A percentile compares a stretch with the other conserved stretches of the same genome.
Conservation (phyloP, 2,888 invertebrate species). For the Sminthurides aquaticus region DNA sequence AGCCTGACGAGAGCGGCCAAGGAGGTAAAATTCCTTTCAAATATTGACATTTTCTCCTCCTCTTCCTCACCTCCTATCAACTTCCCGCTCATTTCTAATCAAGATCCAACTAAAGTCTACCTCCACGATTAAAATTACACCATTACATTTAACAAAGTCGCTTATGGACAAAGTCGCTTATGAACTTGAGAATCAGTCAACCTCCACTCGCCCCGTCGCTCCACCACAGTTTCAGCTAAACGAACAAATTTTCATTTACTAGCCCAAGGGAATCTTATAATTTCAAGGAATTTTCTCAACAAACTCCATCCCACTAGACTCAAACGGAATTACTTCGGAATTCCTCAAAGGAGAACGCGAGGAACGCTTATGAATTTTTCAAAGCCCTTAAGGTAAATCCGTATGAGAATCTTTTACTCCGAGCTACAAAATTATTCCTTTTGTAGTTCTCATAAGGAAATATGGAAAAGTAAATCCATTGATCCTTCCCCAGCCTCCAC, state of each 20-base stretch:
- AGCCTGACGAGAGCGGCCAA: not conserved
- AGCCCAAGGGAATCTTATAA: not conserved
- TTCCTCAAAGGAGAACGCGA: not conserved
- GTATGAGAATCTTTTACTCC: not conserved
- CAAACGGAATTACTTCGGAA: too few relatives aligned
- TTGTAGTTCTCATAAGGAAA: not conserved
- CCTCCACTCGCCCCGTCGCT: too few relatives aligned
- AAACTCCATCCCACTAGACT: too few relatives aligned
- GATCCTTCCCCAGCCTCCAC: slow-evolving; percentile 1
- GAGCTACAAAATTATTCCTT: slow-evolving; percentile 1
- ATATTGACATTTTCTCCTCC: not conserved
- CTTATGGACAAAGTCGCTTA: too few relatives aligned
- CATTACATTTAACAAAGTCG: too few relatives aligned
- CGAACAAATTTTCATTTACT: not conserved
- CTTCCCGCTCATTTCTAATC: too few relatives aligned
- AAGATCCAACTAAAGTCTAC: too few relatives aligned
- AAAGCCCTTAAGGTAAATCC: not conserved
- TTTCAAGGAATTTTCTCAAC: too few relatives aligned
- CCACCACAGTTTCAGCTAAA: too few relatives aligned
- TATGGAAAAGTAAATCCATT: too few relatives aligned
- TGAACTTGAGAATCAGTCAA: too few relatives aligned
- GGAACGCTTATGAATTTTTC: not conserved
- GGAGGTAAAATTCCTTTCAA: not conserved
- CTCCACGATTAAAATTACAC: too few relatives aligned
- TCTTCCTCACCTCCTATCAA: not conserved